Evolutionary conservation across 2,888 invertebrate genomes (phyloP).

Genomic region (Plagodis dolabraria): DNA sequence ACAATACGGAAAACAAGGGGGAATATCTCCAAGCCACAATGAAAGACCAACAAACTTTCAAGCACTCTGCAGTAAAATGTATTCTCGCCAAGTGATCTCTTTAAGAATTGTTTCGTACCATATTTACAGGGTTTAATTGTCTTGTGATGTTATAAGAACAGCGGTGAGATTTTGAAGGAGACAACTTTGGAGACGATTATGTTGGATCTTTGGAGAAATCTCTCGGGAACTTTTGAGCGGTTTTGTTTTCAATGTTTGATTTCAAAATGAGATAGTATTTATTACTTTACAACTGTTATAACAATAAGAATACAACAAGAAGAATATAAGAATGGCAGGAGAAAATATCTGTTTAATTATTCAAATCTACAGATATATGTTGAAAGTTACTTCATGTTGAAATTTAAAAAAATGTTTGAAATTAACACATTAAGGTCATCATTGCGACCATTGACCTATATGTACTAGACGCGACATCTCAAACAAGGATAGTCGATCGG

Average conservation of each 20-base stretch:
- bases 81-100: slow-evolving; percentile 66
- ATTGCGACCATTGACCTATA: too few relatives aligned
- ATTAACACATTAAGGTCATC: too few relatives aligned
- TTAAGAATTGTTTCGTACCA: slow-evolving; percentile 58
- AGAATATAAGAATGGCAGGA: too few relatives aligned
- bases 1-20: slow-evolving; percentile 68
- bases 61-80: slow-evolving; percentile 70
- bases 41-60: slow-evolving; percentile 65
- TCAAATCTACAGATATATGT: too few relatives aligned
- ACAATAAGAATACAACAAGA: neutral
- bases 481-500: too few relatives aligned
- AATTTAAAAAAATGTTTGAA: too few relatives aligned
- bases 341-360: too few relatives aligned
- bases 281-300: neutral
- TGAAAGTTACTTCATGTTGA: too few relatives aligned
- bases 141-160: slow-evolving; percentile 38
- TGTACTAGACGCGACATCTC: too few relatives aligned
- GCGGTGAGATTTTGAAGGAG: slow-evolving; percentile 34
- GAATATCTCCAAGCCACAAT: slow-evolving; percentile 61
- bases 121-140: slow-evolving; percentile 64
- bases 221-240: slow-evolving; percentile 25
- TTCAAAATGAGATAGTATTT: slow-evolving; percentile 18
- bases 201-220: slow-evolving; percentile 31
- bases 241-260: slow-evolving; percentile 28
- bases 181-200: slow-evolving; percentile 27